Base-by-base conservation (phyloP, 2,888 invertebrate genomes). In the Zygothrica quintamaculata region DNA sequence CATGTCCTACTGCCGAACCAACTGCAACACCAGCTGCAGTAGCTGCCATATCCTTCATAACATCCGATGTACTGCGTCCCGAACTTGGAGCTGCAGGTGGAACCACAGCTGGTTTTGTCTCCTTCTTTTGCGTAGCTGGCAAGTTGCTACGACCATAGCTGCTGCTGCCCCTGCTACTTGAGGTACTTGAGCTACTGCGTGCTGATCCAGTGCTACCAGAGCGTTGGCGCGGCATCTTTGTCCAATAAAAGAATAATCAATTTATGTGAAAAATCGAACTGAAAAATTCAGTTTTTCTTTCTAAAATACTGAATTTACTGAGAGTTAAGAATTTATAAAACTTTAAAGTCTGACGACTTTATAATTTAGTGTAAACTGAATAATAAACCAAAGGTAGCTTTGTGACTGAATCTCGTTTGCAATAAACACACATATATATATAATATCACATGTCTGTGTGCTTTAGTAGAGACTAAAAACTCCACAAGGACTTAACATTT, bases 21-120 rank as follows among this genome's bases (percentile, higher is more conserved):
- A 80, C 82, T 7, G 82, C 82, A 3, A 84, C 86, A 9, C 82
- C 82, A 0, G 82, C 77, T 2, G 82, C 82, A 6, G 86, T 84
- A 9, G 86, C 71, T 3, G 82, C 82, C 80, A 84, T 84, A 9
- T 84, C 78, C 62, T 74, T 85, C 56, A 84, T 80, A 13, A 70
- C 16, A 7, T 78, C 80, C 3, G 70, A 43, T 0, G 75, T 59
- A 8, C 57, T 57, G 12, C 75, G 73, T 0, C 79, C 84, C 4
- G 79, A 37, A n/a, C 53, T 46, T 11, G 48, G 9, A 3, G 3
- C 13, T 1, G 67, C 50, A 3, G 66, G 50, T 6, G 69, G 33
- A 0, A 40, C 25, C 1, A 47, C 12, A 6, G 51, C 44, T 11
- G 80, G 69, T 12, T 82, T 79, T 5, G 64, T 46, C 12, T 62